Percentiles rank a stretch among this genome's conserved stretches.
Evolutionary conservation across 2,113 vertebrate species (phyloP).

Genomic region (Gopherus evgoodei): DNA sequence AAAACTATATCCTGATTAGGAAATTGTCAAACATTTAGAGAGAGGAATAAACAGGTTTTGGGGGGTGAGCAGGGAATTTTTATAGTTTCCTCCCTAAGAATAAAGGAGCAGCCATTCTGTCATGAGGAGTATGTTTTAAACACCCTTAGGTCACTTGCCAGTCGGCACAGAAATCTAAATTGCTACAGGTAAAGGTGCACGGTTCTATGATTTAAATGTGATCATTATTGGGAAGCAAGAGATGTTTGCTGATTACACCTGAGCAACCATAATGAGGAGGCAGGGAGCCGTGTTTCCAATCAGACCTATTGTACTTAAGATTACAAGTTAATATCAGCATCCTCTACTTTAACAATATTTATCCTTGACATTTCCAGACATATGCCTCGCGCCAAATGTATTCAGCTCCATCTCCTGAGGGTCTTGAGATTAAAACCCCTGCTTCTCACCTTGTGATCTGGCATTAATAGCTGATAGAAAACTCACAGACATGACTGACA

Average conservation of each 20-base stretch:
- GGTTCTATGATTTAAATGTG: neutral
- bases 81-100: neutral
- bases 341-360: constrained; percentile 38
- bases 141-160: neutral
- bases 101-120: neutral
- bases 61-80: neutral
- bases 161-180: neutral
- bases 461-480: constrained; percentile 74
- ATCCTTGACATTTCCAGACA: constrained; percentile 63
- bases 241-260: neutral
- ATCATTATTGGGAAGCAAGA: neutral
- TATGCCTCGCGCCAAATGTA: constrained; percentile 65
- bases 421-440: constrained; percentile 71
- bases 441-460: constrained; percentile 63
- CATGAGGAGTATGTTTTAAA: neutral
- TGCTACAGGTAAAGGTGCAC: neutral
- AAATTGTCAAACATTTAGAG: neutral
- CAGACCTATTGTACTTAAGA: constrained; percentile 9
- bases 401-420: constrained; percentile 65
- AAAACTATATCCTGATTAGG: neutral
- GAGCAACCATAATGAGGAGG: neutral
- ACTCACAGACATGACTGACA: constrained; percentile 74
- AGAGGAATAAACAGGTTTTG: neutral
- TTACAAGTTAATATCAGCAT: neutral
- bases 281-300: constrained; percentile 34